These are phyloP conservation scores for Chauna torquata DNA, from an alignment of 2,113 vertebrate species.

Conservation along the genomic window DNA sequence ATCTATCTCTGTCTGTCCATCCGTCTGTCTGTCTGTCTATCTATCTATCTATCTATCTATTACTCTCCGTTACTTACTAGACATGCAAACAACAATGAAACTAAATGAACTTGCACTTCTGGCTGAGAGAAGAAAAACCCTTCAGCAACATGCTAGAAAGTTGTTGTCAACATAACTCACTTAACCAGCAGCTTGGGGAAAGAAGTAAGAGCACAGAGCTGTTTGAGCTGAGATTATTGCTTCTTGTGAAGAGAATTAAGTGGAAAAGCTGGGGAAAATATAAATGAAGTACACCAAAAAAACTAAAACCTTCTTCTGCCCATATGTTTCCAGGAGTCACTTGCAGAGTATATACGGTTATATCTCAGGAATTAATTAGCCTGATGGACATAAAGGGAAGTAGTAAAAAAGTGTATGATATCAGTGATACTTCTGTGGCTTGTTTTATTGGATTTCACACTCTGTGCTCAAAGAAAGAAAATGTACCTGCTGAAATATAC, in stretches of 20 bases:
- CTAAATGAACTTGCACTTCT: background rate
- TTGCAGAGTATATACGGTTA: background rate
- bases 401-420: background rate
- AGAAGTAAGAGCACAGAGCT: background rate
- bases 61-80: background rate
- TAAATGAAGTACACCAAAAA: background rate
- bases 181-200: background rate
- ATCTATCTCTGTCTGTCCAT: background rate
- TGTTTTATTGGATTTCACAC: constrained; percentile 22
- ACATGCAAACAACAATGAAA: background rate
- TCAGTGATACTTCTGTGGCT: background rate
- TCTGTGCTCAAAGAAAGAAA: background rate
- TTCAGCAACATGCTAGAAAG: background rate
- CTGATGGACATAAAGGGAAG: background rate
- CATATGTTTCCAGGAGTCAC: background rate
- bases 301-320: background rate
- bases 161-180: background rate
- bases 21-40: background rate
- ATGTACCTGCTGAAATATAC: background rate
- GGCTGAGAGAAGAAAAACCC: background rate
- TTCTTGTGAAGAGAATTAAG: background rate
- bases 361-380: constrained; percentile 2
- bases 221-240: background rate
- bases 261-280: background rate
- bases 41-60: background rate